A percentile compares a stretch with the other conserved stretches of the same genome.
Conservation (phyloP, 2,888 invertebrate genomes). For the Nymphalis c-album region DNA sequence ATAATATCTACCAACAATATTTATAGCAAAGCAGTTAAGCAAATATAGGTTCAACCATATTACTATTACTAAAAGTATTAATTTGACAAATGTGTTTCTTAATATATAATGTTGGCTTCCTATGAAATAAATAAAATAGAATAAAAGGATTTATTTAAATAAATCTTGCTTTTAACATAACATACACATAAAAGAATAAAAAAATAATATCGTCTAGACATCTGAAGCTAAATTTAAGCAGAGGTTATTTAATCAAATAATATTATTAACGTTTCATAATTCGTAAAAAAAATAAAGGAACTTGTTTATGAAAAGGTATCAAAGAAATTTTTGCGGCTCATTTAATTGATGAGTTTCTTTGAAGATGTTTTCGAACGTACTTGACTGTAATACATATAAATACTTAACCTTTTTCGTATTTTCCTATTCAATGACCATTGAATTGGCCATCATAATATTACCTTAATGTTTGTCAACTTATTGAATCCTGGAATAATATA, state of each 20-base stretch:
- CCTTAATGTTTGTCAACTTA: neutral
- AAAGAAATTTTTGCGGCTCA: constrained; percentile 53
- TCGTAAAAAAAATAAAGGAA: constrained; percentile 29
- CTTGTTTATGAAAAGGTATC: constrained; percentile 42
- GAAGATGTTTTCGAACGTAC: constrained; percentile 40
- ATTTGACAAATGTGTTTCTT: no score
- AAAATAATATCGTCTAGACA: no score
- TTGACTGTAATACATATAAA: constrained; percentile 34
- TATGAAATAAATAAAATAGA: no score
- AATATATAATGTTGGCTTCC: no score
- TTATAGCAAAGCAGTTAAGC: no score
- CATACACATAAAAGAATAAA: no score
- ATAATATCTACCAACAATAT: no score
- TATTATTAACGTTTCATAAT: constrained; percentile 33
- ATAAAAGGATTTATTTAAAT: no score
- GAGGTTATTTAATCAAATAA: constrained; percentile 40
- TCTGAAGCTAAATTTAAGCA: neutral
- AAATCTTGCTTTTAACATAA: no score
- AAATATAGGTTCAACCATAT: no score
- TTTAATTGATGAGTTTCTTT: constrained; percentile 49
- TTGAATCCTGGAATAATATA: no score
- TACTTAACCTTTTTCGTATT: constrained; percentile 26
- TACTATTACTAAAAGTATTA: no score
- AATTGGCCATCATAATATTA: constrained; percentile 8
- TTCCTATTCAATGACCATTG: constrained; percentile 21